Base-by-base conservation (phyloP, 2,888 invertebrate species). In the Mystacides longicornis region DNA sequence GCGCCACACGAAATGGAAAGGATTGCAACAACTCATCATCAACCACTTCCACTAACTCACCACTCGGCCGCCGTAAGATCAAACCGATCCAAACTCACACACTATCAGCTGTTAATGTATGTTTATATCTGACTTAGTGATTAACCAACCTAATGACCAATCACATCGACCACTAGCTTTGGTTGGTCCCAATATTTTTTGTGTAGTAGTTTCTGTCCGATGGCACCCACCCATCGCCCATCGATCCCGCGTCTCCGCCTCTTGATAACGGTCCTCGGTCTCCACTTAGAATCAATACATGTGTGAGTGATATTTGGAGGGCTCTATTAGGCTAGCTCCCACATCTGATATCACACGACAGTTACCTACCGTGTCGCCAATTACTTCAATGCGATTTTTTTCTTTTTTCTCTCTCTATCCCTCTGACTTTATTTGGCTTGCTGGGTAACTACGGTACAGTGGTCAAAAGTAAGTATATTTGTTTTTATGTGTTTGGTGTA, bases 401-500 rank as follows among this genome's bases (percentile, higher is more conserved):
- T 74, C 75, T 76, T 77, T 65, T 65, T 78, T 77, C 76, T 75
- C 74, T 57, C 62, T 69, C 73, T 70, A 79, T 79, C 37, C 37
- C 77, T 80, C 78, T 80, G 79, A 81, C 80, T 81, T 82, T 82
- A 79, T 78, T 82, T 82, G 81, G 80, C 80, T 79, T 75, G 80
- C 81, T 78, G 80, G 74, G 82, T 81, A 77, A 81, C 67, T 55
- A 74, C 77, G 75, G 74, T 75, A 78, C 82, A 82, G 82, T 79
- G 69, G 72, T 79, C 71, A 81, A 80, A 81, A 82, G 83, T 83
- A 81, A 83, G 83, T 83, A 83, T 79, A 75, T 71, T 72, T 74
- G 77, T 78, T 71, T 80, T 80, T 75, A 73, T 75, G 70, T 73
- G 68, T 73, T 67, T 68, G 73, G 71, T 73, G 75, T 75, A 75